Percentiles rank a stretch among this genome's conserved stretches.
These are phyloP conservation scores for Neostethus bicornis DNA, from an alignment of 2,797 vertebrate species.

Conservation along the genomic window DNA sequence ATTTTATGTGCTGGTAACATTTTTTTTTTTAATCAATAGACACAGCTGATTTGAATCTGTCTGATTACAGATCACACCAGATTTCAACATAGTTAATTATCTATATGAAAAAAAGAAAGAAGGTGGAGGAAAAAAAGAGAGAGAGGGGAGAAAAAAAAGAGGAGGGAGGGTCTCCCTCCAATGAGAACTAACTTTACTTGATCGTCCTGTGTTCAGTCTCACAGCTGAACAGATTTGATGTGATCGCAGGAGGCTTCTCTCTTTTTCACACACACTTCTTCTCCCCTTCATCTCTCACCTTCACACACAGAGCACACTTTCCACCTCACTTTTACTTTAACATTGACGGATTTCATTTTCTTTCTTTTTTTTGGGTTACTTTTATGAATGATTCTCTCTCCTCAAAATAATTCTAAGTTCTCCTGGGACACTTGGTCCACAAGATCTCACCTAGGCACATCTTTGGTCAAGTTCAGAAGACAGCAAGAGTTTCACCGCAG, in stretches of 20 bases:
- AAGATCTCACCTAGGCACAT: slow-evolving; percentile 73
- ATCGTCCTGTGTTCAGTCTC: slow-evolving; percentile 49
- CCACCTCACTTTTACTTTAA: slow-evolving; percentile 79
- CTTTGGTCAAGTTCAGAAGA: slow-evolving; percentile 63
- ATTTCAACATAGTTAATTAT: slow-evolving; percentile 81
- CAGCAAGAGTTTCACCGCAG: slow-evolving; percentile 65
- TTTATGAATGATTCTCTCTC: slow-evolving; percentile 75
- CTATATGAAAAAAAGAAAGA: slow-evolving; percentile 77
- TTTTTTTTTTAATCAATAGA: too few relatives aligned
- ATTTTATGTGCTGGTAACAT: too few relatives aligned
- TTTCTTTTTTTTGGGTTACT: slow-evolving; percentile 29
- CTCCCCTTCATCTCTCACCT: slow-evolving; percentile 71
- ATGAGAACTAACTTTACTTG: slow-evolving; percentile 75
- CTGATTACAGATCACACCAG: slow-evolving; percentile 72
- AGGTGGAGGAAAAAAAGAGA: neutral
- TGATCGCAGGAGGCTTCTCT: slow-evolving; percentile 71
- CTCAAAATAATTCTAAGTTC: slow-evolving; percentile 34
- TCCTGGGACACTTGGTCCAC: slow-evolving; percentile 60
- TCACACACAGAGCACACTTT: slow-evolving; percentile 80
- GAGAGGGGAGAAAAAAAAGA: slow-evolving; percentile 5
- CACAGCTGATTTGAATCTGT: slow-evolving; percentile 83
- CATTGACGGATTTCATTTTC: slow-evolving; percentile 40
- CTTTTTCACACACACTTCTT: slow-evolving; percentile 71
- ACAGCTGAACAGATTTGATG: slow-evolving; percentile 75
- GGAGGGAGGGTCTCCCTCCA: slow-evolving; percentile 54